Percentiles rank a stretch among this genome's conserved stretches.
phyloP scores from a whole-genome alignment of 2,888 invertebrate species.

The Drosophila kuntzei region DNA sequence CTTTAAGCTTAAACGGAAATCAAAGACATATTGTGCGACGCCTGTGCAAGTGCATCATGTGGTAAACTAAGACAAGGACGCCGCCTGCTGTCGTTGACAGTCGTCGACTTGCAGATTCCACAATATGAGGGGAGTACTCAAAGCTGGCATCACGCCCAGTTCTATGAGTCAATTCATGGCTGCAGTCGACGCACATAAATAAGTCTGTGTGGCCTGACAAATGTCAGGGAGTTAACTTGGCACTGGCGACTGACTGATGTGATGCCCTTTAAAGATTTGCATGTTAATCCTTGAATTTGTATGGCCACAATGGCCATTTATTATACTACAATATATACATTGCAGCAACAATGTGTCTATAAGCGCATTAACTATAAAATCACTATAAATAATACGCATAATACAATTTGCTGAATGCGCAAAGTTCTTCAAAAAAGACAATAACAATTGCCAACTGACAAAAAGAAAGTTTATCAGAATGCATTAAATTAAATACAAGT shows the following conservation, averaged over 20 bases:
- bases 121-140: conserved; percentile 33
- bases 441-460: conserved; percentile 55
- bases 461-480: conserved; percentile 59
- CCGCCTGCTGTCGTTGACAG: conserved; percentile 64
- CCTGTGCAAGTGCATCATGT: conserved; percentile 67
- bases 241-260: conserved; percentile 54
- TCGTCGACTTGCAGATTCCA: conserved; percentile 34
- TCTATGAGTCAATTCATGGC: conserved; percentile 71
- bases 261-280: conserved; percentile 15
- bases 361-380: conserved; percentile 37
- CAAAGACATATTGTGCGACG: conserved; percentile 72
- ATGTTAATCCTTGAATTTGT: conserved; percentile 9
- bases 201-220: conserved; percentile 59
- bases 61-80: conserved; percentile 57
- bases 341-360: conserved; percentile 3
- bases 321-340: conserved; percentile 10
- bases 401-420: background rate
- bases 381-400: conserved; percentile 30
- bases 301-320: conserved; percentile 23
- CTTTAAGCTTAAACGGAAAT: conserved; percentile 66
- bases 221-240: conserved; percentile 32
- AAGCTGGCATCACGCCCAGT: conserved; percentile 49
- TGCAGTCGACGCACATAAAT: conserved; percentile 76
- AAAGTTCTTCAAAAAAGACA: conserved; percentile 44
- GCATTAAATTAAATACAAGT: conserved; percentile 70